Conservation (phyloP, 2,797 vertebrate genomes). For the Microcaecilia unicolor region DNA sequence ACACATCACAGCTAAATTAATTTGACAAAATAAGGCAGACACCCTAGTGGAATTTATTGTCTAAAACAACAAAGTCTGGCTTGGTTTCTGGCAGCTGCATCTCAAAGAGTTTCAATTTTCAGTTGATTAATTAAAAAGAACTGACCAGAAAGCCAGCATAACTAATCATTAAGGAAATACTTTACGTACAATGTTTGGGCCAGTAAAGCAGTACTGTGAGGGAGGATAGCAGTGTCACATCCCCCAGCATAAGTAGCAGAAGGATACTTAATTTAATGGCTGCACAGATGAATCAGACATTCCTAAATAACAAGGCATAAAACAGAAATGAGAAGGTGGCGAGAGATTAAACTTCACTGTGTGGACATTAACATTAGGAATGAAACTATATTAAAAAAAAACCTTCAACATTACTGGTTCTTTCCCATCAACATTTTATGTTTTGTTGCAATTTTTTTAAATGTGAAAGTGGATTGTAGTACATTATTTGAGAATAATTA, state of each 20-base stretch:
- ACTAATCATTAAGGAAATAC: neutral
- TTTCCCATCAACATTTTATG: no score
- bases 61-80: constrained; percentile 12
- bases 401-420: no score
- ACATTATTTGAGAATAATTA: no score
- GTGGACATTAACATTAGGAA: no score
- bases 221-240: neutral
- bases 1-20: constrained; percentile 9
- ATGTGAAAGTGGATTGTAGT: no score
- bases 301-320: no score
- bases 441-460: no score
- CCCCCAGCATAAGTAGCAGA: neutral
- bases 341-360: no score
- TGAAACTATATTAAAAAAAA: no score
- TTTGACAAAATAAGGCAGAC: constrained; percentile 3
- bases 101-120: neutral
- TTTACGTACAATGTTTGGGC: neutral
- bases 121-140: constrained; percentile 1
- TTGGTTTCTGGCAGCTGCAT: neutral
- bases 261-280: neutral
- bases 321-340: no score
- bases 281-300: no score
- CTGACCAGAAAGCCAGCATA: neutral
- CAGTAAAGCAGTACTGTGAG: neutral
- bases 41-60: neutral